Percentiles rank a stretch among this genome's conserved stretches.
Evolutionary conservation across 2,797 vertebrate species (phyloP).

Genomic region (Pachyuromys duprasi): DNA sequence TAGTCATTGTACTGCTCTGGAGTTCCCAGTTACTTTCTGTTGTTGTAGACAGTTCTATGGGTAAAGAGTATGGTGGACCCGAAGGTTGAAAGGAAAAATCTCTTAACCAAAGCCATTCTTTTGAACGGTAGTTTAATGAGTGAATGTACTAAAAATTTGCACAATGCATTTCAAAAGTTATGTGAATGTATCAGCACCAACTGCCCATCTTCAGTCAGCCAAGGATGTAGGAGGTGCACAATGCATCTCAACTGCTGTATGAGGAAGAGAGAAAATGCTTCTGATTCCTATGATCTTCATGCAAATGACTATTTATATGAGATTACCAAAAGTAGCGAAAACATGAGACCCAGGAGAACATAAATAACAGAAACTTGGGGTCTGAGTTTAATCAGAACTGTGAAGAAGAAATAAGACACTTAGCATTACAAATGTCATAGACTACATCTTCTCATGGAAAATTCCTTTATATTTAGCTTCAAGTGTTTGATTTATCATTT

Average conservation of each 20-base stretch:
- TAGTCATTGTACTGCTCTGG: background rate
- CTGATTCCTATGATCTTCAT: background rate
- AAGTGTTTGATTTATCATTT: background rate
- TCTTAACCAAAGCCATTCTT: background rate
- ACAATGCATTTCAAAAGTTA: background rate
- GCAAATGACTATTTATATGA: background rate
- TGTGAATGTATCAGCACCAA: background rate
- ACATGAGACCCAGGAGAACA: background rate
- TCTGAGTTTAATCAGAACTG: background rate
- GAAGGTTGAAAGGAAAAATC: background rate
- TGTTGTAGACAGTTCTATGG: background rate
- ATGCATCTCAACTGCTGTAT: background rate
- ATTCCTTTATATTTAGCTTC: background rate
- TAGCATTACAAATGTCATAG: background rate
- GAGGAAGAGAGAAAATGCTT: background rate
- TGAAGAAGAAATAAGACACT: background rate
- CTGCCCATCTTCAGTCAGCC: background rate
- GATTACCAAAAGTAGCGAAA: background rate
- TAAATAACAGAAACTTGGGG: background rate
- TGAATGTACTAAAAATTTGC: background rate
- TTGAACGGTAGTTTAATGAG: background rate
- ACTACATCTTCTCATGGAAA: background rate
- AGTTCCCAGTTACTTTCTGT: background rate
- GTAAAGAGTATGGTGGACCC: background rate
- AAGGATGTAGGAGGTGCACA: background rate